phyloP scores from a whole-genome alignment of 1,140 invertebrate species.

The Daktulosphaira vitifoliae region DNA sequence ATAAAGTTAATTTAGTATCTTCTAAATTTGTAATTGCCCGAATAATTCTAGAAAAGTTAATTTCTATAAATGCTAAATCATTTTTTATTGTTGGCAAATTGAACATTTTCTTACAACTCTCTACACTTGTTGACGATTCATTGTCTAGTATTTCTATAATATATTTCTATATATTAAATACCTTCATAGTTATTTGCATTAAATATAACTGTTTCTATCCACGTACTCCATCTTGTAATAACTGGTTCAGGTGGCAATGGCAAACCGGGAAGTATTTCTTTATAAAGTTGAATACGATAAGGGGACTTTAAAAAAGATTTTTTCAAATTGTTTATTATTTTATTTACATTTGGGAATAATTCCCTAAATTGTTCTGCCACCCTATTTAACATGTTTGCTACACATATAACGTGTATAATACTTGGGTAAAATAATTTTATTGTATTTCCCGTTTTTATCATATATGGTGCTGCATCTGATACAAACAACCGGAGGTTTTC shows the following conservation, averaged over 20 bases:
- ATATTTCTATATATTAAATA: no score
- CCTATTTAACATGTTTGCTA: not conserved
- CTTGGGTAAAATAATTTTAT: conserved; percentile 18
- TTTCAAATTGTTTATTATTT: conserved; percentile 5
- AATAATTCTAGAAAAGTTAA: no score
- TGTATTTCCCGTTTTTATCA: not conserved
- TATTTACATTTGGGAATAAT: no score
- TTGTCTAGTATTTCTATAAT: no score
- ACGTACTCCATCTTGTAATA: not conserved
- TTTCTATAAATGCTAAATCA: no score
- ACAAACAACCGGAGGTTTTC: not conserved
- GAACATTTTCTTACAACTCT: no score
- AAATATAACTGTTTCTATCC: not conserved
- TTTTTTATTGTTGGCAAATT: no score
- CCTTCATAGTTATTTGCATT: no score
- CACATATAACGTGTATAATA: conserved; percentile 17
- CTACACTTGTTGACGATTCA: no score
- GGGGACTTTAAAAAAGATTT: conserved; percentile 17
- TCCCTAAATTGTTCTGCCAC: not conserved
- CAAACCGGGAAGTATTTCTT: conserved; percentile 11
- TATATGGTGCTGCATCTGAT: conserved; percentile 14
- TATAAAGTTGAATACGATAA: conserved; percentile 3
- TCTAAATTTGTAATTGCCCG: no score
- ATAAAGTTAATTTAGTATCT: no score
- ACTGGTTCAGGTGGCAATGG: conserved; percentile 14